Percentiles rank a stretch among this genome's conserved stretches.
Conservation (phyloP, 2,797 vertebrate species). For the Danio jaintianensis region DNA sequence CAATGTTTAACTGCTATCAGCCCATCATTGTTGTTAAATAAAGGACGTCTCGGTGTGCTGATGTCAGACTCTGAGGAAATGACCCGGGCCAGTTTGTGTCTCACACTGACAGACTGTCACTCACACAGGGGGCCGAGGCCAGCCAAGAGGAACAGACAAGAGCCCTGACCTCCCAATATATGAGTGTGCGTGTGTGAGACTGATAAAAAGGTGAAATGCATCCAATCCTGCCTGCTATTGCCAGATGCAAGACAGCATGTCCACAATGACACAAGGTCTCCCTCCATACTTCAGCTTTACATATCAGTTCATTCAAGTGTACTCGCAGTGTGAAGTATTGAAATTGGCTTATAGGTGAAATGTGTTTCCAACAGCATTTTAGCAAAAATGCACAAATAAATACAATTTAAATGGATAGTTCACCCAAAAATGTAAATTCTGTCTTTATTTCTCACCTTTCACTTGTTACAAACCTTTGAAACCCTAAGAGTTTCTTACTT, state of each 20-base stretch:
- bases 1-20: conserved; percentile 7
- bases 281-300: neutral
- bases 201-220: conserved; percentile 32
- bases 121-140: conserved; percentile 53
- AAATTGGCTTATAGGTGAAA: neutral
- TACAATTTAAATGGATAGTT: no score
- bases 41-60: conserved; percentile 39
- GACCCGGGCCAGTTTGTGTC: conserved; percentile 50
- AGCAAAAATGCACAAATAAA: no score
- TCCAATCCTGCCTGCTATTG: neutral
- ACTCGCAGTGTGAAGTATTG: neutral
- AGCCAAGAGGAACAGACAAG: conserved; percentile 69
- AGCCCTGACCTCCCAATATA: conserved; percentile 63
- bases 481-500: no score
- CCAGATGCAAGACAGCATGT: conserved; percentile 20
- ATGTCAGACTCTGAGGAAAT: conserved; percentile 54
- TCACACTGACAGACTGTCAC: conserved; percentile 66
- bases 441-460: no score
- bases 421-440: no score
- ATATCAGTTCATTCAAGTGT: conserved; percentile 4
- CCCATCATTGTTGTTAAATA: conserved; percentile 23
- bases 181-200: conserved; percentile 32
- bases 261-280: neutral
- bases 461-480: no score
- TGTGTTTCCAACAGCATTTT: no score